A percentile compares a stretch with the other conserved stretches of the same genome.
phyloP scores from a whole-genome alignment of 2,797 vertebrate genomes.

The Prionace glauca region DNA sequence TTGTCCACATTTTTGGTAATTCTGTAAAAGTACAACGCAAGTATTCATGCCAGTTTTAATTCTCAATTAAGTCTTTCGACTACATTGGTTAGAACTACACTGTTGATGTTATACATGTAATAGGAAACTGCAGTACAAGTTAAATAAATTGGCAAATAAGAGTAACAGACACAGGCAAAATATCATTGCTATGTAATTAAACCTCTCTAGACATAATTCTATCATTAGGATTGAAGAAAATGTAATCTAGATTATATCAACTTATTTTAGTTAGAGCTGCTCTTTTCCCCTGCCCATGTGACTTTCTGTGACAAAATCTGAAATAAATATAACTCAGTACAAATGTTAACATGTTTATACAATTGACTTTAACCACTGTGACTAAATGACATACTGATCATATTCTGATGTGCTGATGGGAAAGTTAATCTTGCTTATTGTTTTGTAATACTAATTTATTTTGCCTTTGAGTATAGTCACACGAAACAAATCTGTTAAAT shows the following conservation, averaged over 20 bases:
- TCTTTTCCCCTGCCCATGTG: not conserved
- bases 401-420: not conserved
- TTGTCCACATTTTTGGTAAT: not conserved
- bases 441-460: not conserved
- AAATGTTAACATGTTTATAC: not conserved
- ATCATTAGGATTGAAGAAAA: not conserved
- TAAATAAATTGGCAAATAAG: not conserved
- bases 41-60: constrained; percentile 12
- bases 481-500: not conserved
- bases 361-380: not conserved
- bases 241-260: not conserved
- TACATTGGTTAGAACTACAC: not conserved
- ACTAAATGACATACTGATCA: not conserved
- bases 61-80: not conserved
- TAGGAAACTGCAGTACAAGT: not conserved
- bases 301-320: not conserved
- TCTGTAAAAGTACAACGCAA: not conserved
- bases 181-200: not conserved
- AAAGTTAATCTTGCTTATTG: not conserved
- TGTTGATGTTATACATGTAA: not conserved
- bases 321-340: not conserved
- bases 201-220: not conserved
- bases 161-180: not conserved
- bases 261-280: not conserved
- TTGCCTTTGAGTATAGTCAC: not conserved